Evolutionary conservation across 2,888 invertebrate species (phyloP).

Genomic region (Idaea biselata): DNA sequence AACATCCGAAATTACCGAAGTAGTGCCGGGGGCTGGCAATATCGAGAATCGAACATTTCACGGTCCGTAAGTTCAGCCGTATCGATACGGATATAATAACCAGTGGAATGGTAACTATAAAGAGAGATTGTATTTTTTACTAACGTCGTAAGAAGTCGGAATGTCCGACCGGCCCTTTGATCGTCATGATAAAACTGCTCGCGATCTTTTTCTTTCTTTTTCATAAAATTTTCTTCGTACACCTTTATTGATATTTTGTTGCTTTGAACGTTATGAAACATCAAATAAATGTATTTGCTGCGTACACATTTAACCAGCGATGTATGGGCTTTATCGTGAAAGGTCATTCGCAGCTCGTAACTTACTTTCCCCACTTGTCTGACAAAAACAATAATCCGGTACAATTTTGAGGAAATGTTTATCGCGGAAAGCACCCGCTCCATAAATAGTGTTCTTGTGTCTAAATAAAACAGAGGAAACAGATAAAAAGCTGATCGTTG

Average conservation of each 20-base stretch:
- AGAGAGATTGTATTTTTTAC: constrained; percentile 80
- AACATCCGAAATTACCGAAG: constrained; percentile 53
- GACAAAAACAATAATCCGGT: constrained; percentile 74
- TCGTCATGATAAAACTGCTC: constrained; percentile 76
- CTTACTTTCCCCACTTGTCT: constrained; percentile 61
- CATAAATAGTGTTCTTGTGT: constrained; percentile 67
- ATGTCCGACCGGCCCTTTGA: constrained; percentile 78
- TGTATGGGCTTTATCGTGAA: constrained; percentile 42
- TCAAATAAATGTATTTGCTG: constrained; percentile 22
- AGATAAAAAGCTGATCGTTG: constrained; percentile 70
- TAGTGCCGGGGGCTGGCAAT: constrained; percentile 59
- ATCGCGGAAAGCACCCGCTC: constrained; percentile 71
- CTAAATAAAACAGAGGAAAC: constrained; percentile 71
- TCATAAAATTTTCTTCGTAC: constrained; percentile 54
- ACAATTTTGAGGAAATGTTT: constrained; percentile 73
- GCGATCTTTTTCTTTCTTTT: constrained; percentile 65
- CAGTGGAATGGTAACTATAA: constrained; percentile 80
- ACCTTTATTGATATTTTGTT: constrained; percentile 64
- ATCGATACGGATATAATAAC: constrained; percentile 79
- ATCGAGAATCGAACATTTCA: constrained; percentile 72
- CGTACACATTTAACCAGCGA: constrained; percentile 19
- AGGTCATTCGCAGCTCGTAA: constrained; percentile 68
- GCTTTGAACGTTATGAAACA: constrained; percentile 44
- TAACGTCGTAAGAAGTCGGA: constrained; percentile 79
- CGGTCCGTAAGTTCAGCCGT: constrained; percentile 73